Evolutionary conservation across 2,797 vertebrate species (phyloP).

Genomic region (Crypturellus tataupa): DNA sequence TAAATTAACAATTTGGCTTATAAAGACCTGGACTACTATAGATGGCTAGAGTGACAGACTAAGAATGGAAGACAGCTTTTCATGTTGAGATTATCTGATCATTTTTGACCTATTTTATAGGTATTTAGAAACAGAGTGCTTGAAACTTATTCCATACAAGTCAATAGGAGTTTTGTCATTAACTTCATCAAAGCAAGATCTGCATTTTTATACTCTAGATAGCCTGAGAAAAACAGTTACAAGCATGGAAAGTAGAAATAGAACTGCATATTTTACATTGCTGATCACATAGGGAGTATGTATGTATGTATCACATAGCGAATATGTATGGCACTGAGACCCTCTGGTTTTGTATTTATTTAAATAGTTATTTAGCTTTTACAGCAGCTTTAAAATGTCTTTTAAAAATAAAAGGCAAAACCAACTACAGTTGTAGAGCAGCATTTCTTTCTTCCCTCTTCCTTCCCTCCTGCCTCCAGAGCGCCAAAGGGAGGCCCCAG

Average conservation of each 20-base stretch:
- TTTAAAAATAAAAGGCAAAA: constrained; percentile 14
- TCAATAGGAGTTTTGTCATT: constrained; percentile 40
- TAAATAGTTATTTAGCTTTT: not conserved
- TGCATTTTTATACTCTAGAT: constrained; percentile 1
- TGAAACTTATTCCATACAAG: not conserved
- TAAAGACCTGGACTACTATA: not conserved
- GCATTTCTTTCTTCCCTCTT: not conserved
- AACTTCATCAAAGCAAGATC: constrained; percentile 13
- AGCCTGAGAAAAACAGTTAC: not conserved
- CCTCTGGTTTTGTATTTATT: not conserved
- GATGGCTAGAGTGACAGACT: not conserved
- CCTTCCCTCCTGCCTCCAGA: not conserved
- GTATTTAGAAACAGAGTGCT: constrained; percentile 12
- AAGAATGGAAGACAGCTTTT: not conserved
- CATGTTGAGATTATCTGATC: not conserved
- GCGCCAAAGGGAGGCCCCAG: not conserved
- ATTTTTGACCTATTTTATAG: not conserved
- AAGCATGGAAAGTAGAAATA: not conserved
- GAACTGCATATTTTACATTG: constrained; percentile 2
- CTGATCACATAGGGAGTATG: not conserved
- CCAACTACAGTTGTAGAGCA: not conserved
- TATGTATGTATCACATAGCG: not conserved
- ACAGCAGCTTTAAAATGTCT: not conserved
- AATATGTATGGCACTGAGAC: not conserved
- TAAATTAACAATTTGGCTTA: not conserved